Evolutionary conservation across 1,140 invertebrate genomes (phyloP), one percentile per base, ranked within the genome.

Genomic region (Meloidogyne hapla): DNA sequence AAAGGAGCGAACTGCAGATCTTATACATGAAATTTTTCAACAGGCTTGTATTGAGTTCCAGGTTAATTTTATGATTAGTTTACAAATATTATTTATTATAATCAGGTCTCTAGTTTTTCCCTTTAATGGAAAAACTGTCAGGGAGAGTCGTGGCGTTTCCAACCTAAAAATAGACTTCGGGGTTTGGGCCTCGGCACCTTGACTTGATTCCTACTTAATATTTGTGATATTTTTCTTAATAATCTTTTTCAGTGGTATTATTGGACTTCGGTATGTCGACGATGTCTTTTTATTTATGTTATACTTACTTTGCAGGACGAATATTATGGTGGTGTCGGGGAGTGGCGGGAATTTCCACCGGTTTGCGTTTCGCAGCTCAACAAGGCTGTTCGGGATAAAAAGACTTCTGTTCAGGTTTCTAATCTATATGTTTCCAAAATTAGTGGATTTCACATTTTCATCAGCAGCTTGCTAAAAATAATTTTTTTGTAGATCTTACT

Each of bases 271-370:
- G 33, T 33, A 33, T 33, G 33, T n/a, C n/a, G n/a, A 33, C 8
- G 33, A 5, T 33, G 33, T 8, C 8, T 33, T 33, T 33, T 33
- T 8, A 8, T 33, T 33, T 33, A 33, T 33, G 33, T 33, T 33
- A 33, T 33, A 33, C 33, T 33, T 33, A 33, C 33, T 33, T 33
- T 33, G 4, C 33, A 33, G 33, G 74, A 75, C 15, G 74, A 75
- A 33, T 38, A 73, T 33, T 75, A 75, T 63, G 10, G 63, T 6
- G 64, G 33, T 15, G 64, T 67, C 33, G 69, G 74, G 1, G 74
- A 73, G 25, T 75, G 74, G 74, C 70, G 74, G 10, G 74, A 75
- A 26, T 75, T 75, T 25, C 33, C 74, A 6, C 64, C 74, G 0
- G 13, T 75, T 26, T 73, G 56, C 3, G n/a, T 73, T 28, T 71